Conservation (phyloP, 2,888 invertebrate genomes). For the Frankliniella fusca region DNA sequence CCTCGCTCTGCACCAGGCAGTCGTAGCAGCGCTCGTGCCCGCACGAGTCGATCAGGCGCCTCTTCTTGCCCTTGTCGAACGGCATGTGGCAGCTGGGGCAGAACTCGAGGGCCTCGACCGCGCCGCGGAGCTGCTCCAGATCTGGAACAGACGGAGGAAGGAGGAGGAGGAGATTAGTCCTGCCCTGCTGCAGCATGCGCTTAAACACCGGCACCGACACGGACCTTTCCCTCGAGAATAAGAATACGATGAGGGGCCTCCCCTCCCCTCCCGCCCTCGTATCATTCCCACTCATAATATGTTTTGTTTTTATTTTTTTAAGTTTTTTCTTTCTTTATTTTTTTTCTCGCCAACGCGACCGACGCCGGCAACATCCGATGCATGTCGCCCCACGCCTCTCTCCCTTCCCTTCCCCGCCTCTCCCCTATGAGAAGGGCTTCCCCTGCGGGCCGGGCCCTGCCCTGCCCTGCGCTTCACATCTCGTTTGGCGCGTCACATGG, state of each 20-base stretch:
- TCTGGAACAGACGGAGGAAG: conserved; percentile 56
- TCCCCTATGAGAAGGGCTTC: not conserved
- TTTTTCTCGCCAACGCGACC: not conserved
- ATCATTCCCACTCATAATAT: not conserved
- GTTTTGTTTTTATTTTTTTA: no score
- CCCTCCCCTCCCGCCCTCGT: conserved; percentile 4
- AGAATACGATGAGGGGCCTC: not conserved
- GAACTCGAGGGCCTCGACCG: conserved; percentile 57
- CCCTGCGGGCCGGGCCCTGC: not conserved
- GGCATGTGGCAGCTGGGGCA: conserved; percentile 89
- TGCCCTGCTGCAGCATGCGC: not conserved
- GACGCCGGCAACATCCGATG: not conserved
- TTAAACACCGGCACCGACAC: not conserved
- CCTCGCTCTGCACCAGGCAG: conserved; percentile 77
- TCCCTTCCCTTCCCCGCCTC: conserved; percentile 7
- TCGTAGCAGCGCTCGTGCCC: conserved; percentile 94
- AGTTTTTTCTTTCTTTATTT: not conserved
- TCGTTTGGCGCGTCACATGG: no score
- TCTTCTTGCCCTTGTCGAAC: conserved; percentile 93
- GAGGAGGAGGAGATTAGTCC: no score
- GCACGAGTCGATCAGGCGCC: conserved; percentile 90
- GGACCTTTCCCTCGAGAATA: not conserved
- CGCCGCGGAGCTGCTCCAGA: conserved; percentile 71
- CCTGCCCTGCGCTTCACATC: not conserved
- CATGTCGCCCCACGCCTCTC: conserved; percentile 12